These are phyloP conservation scores for Pyrocoelia pectoralis DNA, from an alignment of 2,888 invertebrate species.

Conservation along the genomic window DNA sequence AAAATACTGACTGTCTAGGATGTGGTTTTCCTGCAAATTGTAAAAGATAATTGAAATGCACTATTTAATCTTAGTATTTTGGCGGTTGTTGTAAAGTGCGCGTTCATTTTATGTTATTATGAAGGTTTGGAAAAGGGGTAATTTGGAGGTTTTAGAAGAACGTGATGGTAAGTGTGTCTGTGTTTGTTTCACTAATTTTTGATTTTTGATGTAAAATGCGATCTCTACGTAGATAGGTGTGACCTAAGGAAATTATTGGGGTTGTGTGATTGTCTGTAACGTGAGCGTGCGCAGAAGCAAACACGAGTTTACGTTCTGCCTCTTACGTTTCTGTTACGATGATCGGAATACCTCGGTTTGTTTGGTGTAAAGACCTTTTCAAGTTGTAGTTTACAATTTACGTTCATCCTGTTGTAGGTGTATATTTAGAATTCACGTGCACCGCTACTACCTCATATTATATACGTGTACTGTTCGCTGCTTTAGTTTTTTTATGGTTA, in stretches of 20 bases:
- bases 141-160: slow-evolving; percentile 9
- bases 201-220: slow-evolving; percentile 21
- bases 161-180: slow-evolving; percentile 12
- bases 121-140: slow-evolving; percentile 18
- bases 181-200: background rate
- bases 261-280: slow-evolving; percentile 36
- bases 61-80: slow-evolving; percentile 18
- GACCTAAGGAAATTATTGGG: slow-evolving; percentile 37
- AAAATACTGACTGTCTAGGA: no score
- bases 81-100: background rate
- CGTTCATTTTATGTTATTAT: background rate
- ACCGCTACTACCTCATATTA: slow-evolving; percentile 34
- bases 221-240: slow-evolving; percentile 34
- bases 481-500: slow-evolving; percentile 24
- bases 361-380: slow-evolving; percentile 9
- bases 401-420: slow-evolving; percentile 18
- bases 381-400: slow-evolving; percentile 10
- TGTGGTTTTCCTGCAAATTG: slow-evolving; percentile 43
- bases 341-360: slow-evolving; percentile 22
- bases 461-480: slow-evolving; percentile 35
- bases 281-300: slow-evolving; percentile 35
- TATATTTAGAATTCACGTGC: slow-evolving; percentile 45
- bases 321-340: slow-evolving; percentile 30
- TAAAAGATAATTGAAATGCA: slow-evolving; percentile 7
- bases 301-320: slow-evolving; percentile 23